Evolutionary conservation across 2,888 invertebrate genomes (phyloP), one percentile per base, ranked within the genome.

Genomic region (Carabus problematicus): DNA sequence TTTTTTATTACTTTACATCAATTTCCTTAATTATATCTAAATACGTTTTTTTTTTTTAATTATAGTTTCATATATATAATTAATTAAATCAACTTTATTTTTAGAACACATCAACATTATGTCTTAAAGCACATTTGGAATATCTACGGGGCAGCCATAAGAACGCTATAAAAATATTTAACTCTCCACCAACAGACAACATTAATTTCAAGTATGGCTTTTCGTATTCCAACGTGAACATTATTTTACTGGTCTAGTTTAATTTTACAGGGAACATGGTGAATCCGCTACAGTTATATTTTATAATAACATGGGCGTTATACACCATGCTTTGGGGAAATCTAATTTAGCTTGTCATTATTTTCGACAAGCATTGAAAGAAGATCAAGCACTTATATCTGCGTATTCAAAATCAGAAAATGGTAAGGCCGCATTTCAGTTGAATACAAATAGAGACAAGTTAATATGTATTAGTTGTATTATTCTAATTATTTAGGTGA

Each of bases 281-380:
- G 89, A 90, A 79, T 86, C 85, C 69, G 82, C 88, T 8, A 82
- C 85, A 16, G 84, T 88, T 60, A 83, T 89, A 79, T 89, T 91
- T 75, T 91, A 91, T 77, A 95, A 94, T 78, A 94, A 95, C 77
- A 86, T 94, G 77, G 94, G 91, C 54, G 90, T 92, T 62, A 86
- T 93, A 73, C 91, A 94, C 81, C 88, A 93, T 77, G 89, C 91
- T 43, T 86, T 93, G 81, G 90, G 90, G 16, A 94, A 94, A 82
- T 91, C 91, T 56, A 89, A 91, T 80, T 84, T 94, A 70, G 92
- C 93, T 7, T 88, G 89, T 61, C 90, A 91, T 78, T 92, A 93
- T 81, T 89, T 93, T 74, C 89, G 91, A 75, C 89, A 90, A 81
- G 93, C 94, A 58, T 81, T 94, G 3, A 87, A 90, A 77, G 91